These are phyloP conservation scores for Erythrolamprus reginae DNA, from an alignment of 2,113 vertebrate species.

Conservation along the genomic window DNA sequence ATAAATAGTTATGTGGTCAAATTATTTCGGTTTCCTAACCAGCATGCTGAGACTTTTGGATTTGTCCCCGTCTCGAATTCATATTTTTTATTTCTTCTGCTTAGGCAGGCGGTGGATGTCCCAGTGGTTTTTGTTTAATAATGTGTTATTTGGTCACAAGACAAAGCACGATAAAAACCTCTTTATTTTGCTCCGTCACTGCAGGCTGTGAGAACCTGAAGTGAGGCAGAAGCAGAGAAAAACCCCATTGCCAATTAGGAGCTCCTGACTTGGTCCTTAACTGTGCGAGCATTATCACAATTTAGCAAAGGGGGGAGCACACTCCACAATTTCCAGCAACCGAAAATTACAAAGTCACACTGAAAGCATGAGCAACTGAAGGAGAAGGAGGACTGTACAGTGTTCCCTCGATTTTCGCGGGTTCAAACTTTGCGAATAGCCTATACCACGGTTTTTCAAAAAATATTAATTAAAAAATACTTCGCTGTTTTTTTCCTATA, in stretches of 20 bases:
- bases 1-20: neutral
- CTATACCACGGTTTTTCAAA: too few species aligned
- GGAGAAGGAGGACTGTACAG: neutral
- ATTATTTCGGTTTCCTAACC: neutral
- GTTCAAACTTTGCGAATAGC: too few species aligned
- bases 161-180: neutral
- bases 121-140: neutral
- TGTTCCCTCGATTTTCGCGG: too few species aligned
- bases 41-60: neutral
- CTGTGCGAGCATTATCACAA: neutral
- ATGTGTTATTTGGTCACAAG: neutral
- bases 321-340: neutral
- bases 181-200: neutral
- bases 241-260: neutral
- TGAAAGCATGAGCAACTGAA: neutral
- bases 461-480: too few species aligned
- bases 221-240: neutral
- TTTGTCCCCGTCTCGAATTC: neutral
- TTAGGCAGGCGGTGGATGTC: neutral
- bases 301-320: neutral
- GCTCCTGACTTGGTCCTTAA: neutral
- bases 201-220: too few species aligned
- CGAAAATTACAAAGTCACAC: neutral
- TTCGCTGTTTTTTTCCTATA: too few species aligned
- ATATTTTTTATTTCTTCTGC: neutral